Percentiles rank a stretch among this genome's conserved stretches.
These are phyloP conservation scores for Epizoanthus illoricatus DNA, from an alignment of 92 coral and sea anemone species.

Conservation along the genomic window DNA sequence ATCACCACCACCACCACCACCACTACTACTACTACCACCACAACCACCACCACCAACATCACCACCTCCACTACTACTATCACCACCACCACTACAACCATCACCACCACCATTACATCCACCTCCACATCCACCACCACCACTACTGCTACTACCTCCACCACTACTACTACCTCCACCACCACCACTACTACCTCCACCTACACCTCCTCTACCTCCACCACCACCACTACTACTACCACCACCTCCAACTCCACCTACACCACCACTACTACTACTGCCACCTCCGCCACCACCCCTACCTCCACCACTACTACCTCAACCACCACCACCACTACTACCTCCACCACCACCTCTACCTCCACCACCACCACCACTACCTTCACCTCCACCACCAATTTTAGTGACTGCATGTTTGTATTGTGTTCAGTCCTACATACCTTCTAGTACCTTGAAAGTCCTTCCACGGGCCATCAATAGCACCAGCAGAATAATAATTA, in stretches of 20 bases:
- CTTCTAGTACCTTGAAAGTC: conserved; percentile 71
- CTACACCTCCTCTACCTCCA: neutral
- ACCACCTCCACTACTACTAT: no score
- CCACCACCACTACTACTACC: neutral
- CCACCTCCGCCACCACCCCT: neutral
- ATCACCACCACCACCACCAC: neutral
- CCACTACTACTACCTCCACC: neutral
- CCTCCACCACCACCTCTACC: neutral
- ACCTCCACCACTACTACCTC: neutral
- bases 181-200: neutral
- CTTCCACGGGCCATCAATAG: conserved; percentile 81
- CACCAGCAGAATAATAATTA: conserved; percentile 74
- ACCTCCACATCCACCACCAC: no score
- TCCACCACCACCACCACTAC: neutral
- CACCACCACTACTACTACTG: neutral
- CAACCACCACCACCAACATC: no score
- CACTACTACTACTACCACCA: neutral
- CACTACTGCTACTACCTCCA: neutral
- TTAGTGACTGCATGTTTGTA: no score
- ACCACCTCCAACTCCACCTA: neutral
- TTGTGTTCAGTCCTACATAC: conserved; percentile 43
- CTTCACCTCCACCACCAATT: neutral
- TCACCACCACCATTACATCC: neutral
- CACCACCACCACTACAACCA: no score
- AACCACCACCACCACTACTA: neutral